These are phyloP conservation scores for Trichonephila inaurata DNA, from an alignment of 1,140 invertebrate species.

Conservation along the genomic window DNA sequence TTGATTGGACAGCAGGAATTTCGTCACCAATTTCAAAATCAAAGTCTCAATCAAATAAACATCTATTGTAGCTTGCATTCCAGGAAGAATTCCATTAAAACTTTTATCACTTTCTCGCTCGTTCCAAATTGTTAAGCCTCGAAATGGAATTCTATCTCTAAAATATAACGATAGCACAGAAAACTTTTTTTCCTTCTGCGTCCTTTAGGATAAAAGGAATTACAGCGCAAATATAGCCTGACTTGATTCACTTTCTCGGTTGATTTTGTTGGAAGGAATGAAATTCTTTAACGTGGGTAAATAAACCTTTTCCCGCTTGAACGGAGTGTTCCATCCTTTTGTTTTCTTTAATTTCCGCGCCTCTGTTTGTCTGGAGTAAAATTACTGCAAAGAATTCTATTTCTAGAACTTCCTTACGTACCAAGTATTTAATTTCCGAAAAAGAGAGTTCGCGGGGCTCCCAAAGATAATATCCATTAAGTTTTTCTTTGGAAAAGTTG, in stretches of 20 bases:
- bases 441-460: background rate
- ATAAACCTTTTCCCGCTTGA: background rate
- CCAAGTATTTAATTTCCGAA: constrained; percentile 31
- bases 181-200: background rate
- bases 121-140: background rate
- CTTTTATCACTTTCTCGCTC: background rate
- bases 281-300: background rate
- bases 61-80: background rate
- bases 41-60: background rate
- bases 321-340: background rate
- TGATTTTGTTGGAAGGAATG: constrained; percentile 9
- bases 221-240: background rate
- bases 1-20: background rate
- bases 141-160: background rate
- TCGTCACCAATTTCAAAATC: background rate
- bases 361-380: constrained; percentile 22
- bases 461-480: constrained; percentile 10
- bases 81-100: background rate
- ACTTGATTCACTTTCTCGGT: background rate
- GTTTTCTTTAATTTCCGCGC: constrained; percentile 43
- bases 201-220: background rate
- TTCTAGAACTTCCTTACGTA: background rate
- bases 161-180: background rate
- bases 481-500: background rate
- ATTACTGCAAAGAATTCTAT: constrained; percentile 2